Base-by-base conservation (phyloP, 2,113 vertebrate species). In the Bubo blakistoni region DNA sequence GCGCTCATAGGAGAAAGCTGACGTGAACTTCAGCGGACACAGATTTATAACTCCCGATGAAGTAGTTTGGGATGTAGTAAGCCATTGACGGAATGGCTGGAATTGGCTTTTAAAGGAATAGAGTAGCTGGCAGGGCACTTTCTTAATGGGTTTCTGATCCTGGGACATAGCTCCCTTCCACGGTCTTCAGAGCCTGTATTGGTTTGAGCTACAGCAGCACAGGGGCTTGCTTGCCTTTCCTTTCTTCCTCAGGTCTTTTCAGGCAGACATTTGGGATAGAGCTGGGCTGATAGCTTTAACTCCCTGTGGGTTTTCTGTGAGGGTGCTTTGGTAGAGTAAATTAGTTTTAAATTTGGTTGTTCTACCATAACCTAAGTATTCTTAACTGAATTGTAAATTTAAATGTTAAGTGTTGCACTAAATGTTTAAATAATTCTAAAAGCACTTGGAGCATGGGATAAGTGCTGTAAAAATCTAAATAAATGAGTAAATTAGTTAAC, bases 301-400 rank as follows among this genome's bases (percentile, higher is more conserved):
- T 96, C 96, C 81, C 94, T 32, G 24, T 95, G 62, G 95, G 67
- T 81, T 94, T 97, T 82, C 92, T 94, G 74, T 89, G 58, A 95
- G 86, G 94, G 86, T 94, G 71, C 71, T 95, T 90, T 11, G 5
- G 86, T 81, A 80, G 71, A 73, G 70, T 92, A 94, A 96, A 94
- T 94, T 94, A 95, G 59, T 83, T 97, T 97, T 95, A 91, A 86
- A 96, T 96, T 95, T 90, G 71, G 95, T 96, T 97, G 84, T 94
- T 96, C 93, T 95, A 82, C 87, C 87, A 97, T 96, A 96, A 92
- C 90, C 84, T 85, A 90, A 94, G 89, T 95, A 90, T 96, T 96
- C 94, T 96, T 97, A 97, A 94, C 92, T 95, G 95, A 97, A 95
- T 92, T 94, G 88, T 97, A 97, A 97, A 97, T 92, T 87, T 96